Conservation (phyloP, 2,797 vertebrate genomes). For the Setipinna tenuifilis region DNA sequence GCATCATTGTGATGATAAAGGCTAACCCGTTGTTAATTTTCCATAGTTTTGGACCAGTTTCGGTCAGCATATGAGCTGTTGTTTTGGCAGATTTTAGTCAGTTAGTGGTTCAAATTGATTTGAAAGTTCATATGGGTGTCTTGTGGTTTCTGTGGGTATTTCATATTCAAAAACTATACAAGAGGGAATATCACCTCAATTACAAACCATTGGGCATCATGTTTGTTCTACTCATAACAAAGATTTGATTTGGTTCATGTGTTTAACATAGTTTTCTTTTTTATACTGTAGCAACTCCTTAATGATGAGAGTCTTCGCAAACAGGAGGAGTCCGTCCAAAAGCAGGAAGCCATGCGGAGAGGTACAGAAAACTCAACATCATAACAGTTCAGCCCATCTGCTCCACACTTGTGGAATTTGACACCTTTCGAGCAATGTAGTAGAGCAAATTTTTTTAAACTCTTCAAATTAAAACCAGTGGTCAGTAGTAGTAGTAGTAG, state of each 20-base stretch:
- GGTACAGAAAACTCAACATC: slow-evolving; percentile 66
- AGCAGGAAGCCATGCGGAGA: slow-evolving; percentile 95
- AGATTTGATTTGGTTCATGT: background rate
- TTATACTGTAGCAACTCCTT: slow-evolving; percentile 82
- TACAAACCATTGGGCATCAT: background rate
- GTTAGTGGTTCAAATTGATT: no score
- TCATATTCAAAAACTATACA: background rate
- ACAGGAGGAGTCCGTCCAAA: slow-evolving; percentile 96
- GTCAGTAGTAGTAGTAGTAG: background rate
- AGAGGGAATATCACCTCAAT: background rate
- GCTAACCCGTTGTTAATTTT: background rate
- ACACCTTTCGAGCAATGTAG: background rate
- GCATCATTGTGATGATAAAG: background rate
- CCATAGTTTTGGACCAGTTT: no score
- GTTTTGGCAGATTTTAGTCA: no score
- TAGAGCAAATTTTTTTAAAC: background rate
- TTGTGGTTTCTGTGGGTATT: background rate
- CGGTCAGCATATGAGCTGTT: no score
- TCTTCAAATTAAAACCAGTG: background rate
- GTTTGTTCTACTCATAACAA: background rate
- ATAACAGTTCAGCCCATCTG: no score
- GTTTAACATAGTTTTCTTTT: background rate
- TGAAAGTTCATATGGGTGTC: no score
- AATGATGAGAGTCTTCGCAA: slow-evolving; percentile 93
- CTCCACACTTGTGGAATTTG: background rate